Evolutionary conservation across 2,797 vertebrate genomes (phyloP), one percentile per base, ranked within the genome.

Genomic region (Hephaestus fuliginosus): DNA sequence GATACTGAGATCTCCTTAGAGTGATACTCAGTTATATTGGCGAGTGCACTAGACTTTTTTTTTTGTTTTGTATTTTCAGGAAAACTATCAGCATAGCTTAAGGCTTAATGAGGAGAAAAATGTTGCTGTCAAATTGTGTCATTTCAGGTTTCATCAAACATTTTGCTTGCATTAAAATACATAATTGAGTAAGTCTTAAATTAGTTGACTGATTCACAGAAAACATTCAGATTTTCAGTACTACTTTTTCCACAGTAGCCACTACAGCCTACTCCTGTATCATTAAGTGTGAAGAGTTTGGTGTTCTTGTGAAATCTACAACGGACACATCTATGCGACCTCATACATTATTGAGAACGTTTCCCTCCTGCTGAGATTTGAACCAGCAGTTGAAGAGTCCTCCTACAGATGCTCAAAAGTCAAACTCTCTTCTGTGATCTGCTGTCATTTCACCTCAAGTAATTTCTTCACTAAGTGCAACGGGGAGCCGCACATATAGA

Each of bases 331-430:
- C 15, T 33, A 22, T 70, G 39, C 68, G 62, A 1, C 55, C 62
- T 65, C 64, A 62, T 85, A 20, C 57, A 89, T 85, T 80, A 87
- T 83, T 80, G n/a, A 88, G 13, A 69, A 58, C 5, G 0, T 52
- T 28, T 13, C 44, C 48, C 36, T 51, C 53, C 55, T 84, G 46
- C 56, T 84, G 78, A 53, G 66, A 74, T 82, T 28, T 78, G 72
- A 74, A 64, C 53, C 36, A 69, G 62, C 43, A 53, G 56, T 41
- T 8, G 11, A 56, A 12, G 3, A 28, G 20, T 36, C 28, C 17
- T 76, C 33, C 43, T 33, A 41, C 53, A 80, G 18, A 75, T 36
- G 30, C 48, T 60, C 20, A 13, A 48, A 76, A 68, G 65, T 25
- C 5, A 51, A 51, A 25, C 25, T 25, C 30, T 39, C 18, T 28